These are phyloP conservation scores for Lasioglossum morio DNA, from an alignment of 2,888 invertebrate species.

Conservation along the genomic window DNA sequence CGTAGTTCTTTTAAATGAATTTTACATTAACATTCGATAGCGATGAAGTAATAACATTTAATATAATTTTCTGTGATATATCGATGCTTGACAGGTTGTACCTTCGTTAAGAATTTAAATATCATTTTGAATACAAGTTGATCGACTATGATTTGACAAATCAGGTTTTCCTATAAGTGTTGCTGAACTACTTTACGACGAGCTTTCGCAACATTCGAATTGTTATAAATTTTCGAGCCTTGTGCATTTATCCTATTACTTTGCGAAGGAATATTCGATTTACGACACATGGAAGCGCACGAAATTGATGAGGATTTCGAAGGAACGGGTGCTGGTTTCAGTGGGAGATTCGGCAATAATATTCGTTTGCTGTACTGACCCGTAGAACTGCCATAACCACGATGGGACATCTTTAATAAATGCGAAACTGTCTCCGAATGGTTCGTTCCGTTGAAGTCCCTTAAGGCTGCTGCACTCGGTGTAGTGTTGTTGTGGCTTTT, in stretches of 20 bases:
- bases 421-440: constrained; percentile 86
- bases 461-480: constrained; percentile 81
- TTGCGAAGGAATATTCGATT: constrained; percentile 16
- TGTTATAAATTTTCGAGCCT: constrained; percentile 19
- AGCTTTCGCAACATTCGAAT: constrained; percentile 23
- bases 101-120: constrained; percentile 23
- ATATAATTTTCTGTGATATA: constrained; percentile 23
- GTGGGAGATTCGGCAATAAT: constrained; percentile 28
- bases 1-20: constrained; percentile 24
- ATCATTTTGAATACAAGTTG: background rate
- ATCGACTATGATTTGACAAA: background rate
- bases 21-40: constrained; percentile 31
- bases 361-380: constrained; percentile 74
- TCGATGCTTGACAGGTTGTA: constrained; percentile 7
- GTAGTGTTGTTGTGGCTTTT: constrained; percentile 71
- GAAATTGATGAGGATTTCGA: constrained; percentile 31
- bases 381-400: constrained; percentile 88
- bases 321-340: constrained; percentile 35
- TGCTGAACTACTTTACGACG: background rate
- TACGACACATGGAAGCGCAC: constrained; percentile 18
- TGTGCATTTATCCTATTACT: constrained; percentile 26
- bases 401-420: constrained; percentile 89
- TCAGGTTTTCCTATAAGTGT: background rate
- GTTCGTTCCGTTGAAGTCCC: constrained; percentile 82
- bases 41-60: constrained; percentile 18